Evolutionary conservation across 2,888 invertebrate species (phyloP), one percentile per base, ranked within the genome.

Genomic region (Lepidocyrtoides sp.): DNA sequence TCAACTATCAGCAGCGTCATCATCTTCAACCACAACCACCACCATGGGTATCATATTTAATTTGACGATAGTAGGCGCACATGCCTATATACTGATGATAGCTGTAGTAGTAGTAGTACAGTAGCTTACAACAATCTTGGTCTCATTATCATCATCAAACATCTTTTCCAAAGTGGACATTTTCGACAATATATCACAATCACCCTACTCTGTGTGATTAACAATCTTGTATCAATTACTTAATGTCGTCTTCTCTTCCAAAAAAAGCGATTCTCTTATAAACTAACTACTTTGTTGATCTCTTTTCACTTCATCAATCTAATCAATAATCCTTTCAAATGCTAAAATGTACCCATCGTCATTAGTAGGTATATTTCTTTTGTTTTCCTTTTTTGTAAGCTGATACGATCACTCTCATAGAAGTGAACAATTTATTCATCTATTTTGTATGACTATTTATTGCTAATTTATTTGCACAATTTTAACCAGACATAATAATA

Each of bases 171-270:
- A 69, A 75, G 66, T 48, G 75, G 60, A 57, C 75, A 17, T 57
- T 60, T 20, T 83, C 48, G 48, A 26, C 66, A 79, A 86, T 72
- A 88, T 57, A 88, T 81, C 88, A 82, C 69, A 20, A 12, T 44
- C 66, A n/a, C n/a, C n/a, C n/a, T n/a, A 44, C 44, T 82, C 36
- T 44, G 5, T 32, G 77, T 87, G 79, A 87, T 86, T 75, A 77
- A 77, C 77, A 41, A 77, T 82, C 69, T 69, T 81, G 88, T 82
- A 81, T 81, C 88, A 88, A 88, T 88, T 88, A 88, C 81, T 82
- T 81, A 69, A 69, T 88, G 81, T 84, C 84, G 23, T 69, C 84
- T 57, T 86, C 75, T 69, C 69, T 32, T 86, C 75, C 36, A 69
- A 69, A 69, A 32, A 32, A 7, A 26, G n/a, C 26, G 12, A 48